These are phyloP conservation scores for Porites lutea DNA, from an alignment of 64 coral and sea anemone species.

Conservation along the genomic window DNA sequence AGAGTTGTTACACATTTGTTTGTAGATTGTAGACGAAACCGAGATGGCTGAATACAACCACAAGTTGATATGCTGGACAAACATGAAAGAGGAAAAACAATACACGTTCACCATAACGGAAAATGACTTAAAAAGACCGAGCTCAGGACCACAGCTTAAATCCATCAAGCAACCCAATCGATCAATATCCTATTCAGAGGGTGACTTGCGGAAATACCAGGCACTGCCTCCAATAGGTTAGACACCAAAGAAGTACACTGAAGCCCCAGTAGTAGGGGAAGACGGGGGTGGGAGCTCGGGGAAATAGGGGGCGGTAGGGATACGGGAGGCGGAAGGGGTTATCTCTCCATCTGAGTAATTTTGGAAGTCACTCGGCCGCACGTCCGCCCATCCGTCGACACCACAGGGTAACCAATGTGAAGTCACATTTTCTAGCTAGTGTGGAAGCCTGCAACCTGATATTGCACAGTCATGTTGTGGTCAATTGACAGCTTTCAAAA, in stretches of 20 bases:
- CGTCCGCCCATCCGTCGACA: too few relatives aligned
- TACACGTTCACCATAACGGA: conserved; percentile 97
- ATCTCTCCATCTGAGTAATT: too few relatives aligned
- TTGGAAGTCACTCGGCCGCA: too few relatives aligned
- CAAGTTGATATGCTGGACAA: conserved; percentile 89
- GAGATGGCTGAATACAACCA: conserved; percentile 93
- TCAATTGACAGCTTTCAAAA: too few relatives aligned
- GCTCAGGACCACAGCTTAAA: conserved; percentile 65
- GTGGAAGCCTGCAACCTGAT: too few relatives aligned
- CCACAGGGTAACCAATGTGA: too few relatives aligned
- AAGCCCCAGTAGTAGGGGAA: background rate
- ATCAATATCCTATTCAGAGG: conserved; percentile 81
- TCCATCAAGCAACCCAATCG: conserved; percentile 54
- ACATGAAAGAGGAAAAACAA: conserved; percentile 88
- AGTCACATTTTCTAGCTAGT: too few relatives aligned
- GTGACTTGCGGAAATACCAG: conserved; percentile 86
- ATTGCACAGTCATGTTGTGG: too few relatives aligned
- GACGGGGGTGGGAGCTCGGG: too few relatives aligned
- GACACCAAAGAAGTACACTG: background rate
- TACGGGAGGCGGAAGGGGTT: too few relatives aligned
- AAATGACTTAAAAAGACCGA: conserved; percentile 68
- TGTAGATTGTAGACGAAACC: conserved; percentile 94
- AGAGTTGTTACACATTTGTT: background rate
- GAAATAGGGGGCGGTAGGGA: too few relatives aligned
- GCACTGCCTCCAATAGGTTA: conserved; percentile 87